phyloP scores from a whole-genome alignment of 2,113 vertebrate species.

The Paralichthys olivaceus region DNA sequence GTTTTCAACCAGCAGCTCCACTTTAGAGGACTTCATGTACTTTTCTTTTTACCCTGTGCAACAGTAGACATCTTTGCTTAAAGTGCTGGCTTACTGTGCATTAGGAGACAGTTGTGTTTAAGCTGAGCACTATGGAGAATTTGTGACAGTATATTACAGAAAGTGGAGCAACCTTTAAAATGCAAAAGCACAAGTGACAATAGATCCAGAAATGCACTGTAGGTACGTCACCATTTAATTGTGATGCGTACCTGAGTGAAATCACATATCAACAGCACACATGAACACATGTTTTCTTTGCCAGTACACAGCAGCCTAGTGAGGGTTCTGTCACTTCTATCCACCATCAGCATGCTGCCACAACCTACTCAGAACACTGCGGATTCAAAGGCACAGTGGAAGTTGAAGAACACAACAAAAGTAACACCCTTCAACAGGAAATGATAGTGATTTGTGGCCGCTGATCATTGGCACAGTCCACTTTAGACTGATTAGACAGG shows the following conservation, averaged over 20 bases:
- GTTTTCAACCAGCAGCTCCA: not conserved
- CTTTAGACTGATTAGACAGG: slow-evolving; percentile 46
- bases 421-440: slow-evolving; percentile 34
- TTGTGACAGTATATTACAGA: too few species aligned
- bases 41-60: not conserved
- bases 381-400: not conserved
- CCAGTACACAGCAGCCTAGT: not conserved
- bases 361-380: not conserved
- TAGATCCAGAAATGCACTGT: not conserved
- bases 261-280: slow-evolving; percentile 6
- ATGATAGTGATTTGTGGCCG: slow-evolving; percentile 55
- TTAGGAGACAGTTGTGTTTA: slow-evolving; percentile 1
- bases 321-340: not conserved
- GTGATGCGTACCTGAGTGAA: not conserved
- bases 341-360: not conserved
- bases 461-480: slow-evolving; percentile 45
- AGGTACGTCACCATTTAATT: not conserved
- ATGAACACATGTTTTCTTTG: not conserved
- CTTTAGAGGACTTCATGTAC: not conserved
- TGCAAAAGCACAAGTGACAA: not conserved
- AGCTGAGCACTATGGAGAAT: not conserved
- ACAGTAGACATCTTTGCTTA: not conserved
- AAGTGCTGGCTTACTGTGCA: not conserved
- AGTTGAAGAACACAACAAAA: not conserved
- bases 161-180: not conserved